Evolutionary conservation across 2,888 invertebrate species (phyloP), one percentile per base, ranked within the genome.

Genomic region (Ectobius pallidus): DNA sequence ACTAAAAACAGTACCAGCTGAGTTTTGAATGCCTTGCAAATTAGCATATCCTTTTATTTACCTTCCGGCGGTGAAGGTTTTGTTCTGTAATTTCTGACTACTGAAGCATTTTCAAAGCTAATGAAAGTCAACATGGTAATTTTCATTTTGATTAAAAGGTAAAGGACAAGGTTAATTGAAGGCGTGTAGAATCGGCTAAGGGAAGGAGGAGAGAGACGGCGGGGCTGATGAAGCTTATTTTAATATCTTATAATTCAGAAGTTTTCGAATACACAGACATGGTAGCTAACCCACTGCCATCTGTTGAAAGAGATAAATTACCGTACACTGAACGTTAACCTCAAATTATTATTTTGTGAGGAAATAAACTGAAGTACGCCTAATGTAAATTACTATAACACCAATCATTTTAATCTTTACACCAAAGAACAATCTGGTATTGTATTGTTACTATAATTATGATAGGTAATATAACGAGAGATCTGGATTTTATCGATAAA

Each of bases 121-220:
- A 65, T 65, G 46, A 46, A 65, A 65, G 46, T 65, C 65, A 65
- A 65, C 44, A 46, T 34, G 46, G 46, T 46, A 46, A 65, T 65
- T 46, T 65, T 14, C 27, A 20, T 65, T 58, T 27, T 44, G 25
- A 46, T 46, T 65, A 65, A 65, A 65, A 44, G 46, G 65, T 27
- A 65, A 65, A 30, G 30, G 65, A 44, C 65, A 65, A 65, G 46
- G 46, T 46, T 65, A 65, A 46, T 65, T 65, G 25, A 44, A 44
- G 65, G 63, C 20, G 25, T 22, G 39, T 16, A 52, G 25, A 22
- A 11, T 25, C 9, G 30, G 14, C 7, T 11, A 34, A 34, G 58
- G 30, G 30, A 1, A n/a, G n/a, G n/a, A n/a, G n/a, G n/a, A n/a
- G n/a, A n/a, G n/a, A n/a, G n/a, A n/a, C n/a, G 58, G 6, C 7